phyloP scores from a whole-genome alignment of 2,113 vertebrate species.

The Spea multiplicata region DNA sequence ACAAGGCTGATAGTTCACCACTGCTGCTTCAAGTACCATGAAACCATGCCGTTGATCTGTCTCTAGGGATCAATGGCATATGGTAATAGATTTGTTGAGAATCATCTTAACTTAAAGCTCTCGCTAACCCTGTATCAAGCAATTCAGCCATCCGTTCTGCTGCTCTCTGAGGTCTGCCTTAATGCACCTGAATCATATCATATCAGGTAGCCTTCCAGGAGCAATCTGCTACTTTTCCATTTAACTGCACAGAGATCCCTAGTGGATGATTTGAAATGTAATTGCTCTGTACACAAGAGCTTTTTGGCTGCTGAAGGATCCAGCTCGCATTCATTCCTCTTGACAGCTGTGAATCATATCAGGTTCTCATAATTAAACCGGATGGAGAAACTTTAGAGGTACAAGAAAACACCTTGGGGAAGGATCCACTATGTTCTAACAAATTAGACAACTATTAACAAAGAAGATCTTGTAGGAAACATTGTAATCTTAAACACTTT shows the following conservation, averaged over 20 bases:
- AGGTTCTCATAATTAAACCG: constrained; percentile 37
- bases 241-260: constrained; percentile 21
- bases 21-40: neutral
- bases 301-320: constrained; percentile 19
- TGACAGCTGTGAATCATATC: constrained; percentile 36
- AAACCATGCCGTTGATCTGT: neutral
- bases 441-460: neutral
- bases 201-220: constrained; percentile 22
- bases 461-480: neutral
- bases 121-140: neutral
- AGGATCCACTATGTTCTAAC: neutral
- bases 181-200: constrained; percentile 41
- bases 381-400: neutral
- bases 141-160: neutral
- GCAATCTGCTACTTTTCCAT: constrained; percentile 29
- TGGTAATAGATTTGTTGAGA: constrained; percentile 17
- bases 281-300: constrained; percentile 36
- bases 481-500: too few relatives aligned
- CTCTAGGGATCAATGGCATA: constrained; percentile 20
- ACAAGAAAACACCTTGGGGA: neutral
- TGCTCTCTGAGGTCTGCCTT: constrained; percentile 4
- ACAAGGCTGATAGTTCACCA: neutral
- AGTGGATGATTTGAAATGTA: constrained; percentile 33
- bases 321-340: constrained; percentile 21
- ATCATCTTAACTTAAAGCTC: constrained; percentile 12